phyloP scores from a whole-genome alignment of 2,113 vertebrate genomes.

The Callaeas wilsoni region DNA sequence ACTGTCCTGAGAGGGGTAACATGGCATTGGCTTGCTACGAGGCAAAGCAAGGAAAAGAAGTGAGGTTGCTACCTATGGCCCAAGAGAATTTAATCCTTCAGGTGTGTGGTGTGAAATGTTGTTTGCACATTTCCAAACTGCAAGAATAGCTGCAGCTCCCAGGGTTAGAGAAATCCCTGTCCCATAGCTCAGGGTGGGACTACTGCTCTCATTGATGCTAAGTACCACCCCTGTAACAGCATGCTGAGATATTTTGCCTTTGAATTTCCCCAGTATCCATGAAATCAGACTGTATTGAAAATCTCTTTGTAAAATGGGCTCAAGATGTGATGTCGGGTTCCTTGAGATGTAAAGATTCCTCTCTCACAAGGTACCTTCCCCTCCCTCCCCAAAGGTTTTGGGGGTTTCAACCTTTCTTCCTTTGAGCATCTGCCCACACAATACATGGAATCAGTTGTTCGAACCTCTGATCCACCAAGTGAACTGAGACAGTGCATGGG shows the following conservation, averaged over 20 bases:
- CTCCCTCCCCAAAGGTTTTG: background rate
- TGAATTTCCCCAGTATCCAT: background rate
- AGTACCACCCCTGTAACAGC: background rate
- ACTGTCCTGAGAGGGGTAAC: background rate
- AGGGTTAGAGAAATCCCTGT: background rate
- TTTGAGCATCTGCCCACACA: background rate
- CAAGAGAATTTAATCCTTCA: background rate
- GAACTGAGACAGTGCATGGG: background rate
- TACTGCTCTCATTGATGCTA: background rate
- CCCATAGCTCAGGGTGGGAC: background rate
- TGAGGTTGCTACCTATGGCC: background rate
- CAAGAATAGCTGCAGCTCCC: background rate
- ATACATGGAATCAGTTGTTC: background rate
- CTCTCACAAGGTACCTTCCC: background rate
- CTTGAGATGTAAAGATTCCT: background rate
- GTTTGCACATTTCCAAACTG: background rate
- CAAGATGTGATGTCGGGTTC: background rate
- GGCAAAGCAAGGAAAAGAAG: background rate
- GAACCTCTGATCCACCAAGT: background rate
- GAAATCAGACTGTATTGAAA: background rate
- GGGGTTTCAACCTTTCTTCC: background rate
- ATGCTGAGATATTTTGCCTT: background rate
- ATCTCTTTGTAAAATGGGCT: background rate
- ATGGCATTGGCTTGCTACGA: background rate
- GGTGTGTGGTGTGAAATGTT: background rate